phyloP scores from a whole-genome alignment of 2,888 invertebrate genomes.

The Saturnia pavonia region DNA sequence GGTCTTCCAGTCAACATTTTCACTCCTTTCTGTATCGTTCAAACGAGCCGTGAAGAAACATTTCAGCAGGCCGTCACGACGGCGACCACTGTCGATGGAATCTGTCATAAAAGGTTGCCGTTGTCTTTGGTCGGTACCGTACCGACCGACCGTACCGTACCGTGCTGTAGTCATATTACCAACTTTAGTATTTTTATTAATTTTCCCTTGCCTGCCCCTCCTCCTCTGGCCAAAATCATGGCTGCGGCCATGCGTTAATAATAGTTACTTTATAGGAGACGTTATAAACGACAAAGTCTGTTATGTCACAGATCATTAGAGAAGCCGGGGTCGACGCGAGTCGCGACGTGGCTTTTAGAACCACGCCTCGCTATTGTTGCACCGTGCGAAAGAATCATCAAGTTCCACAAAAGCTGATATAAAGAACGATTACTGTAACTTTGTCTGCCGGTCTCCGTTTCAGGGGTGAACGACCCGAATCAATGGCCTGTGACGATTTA shows the following conservation, averaged over 20 bases:
- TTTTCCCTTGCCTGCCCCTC: too few species aligned
- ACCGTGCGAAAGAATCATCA: slow-evolving; percentile 10
- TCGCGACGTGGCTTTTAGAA: slow-evolving; percentile 1
- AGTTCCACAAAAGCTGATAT: slow-evolving; percentile 25
- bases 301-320: slow-evolving; percentile 8
- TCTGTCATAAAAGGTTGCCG: too few species aligned
- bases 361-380: slow-evolving; percentile 10
- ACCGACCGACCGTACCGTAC: too few species aligned
- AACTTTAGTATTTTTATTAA: too few species aligned
- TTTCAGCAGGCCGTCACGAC: too few species aligned
- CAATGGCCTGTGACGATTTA: slow-evolving; percentile 48
- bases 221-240: too few species aligned
- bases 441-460: slow-evolving; percentile 48
- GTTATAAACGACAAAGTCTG: neutral
- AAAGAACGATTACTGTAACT: slow-evolving; percentile 44
- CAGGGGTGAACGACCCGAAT: slow-evolving; percentile 68
- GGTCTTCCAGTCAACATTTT: too few species aligned
- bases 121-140: too few species aligned
- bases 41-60: too few species aligned
- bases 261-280: neutral
- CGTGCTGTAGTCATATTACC: too few species aligned
- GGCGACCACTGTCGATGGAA: too few species aligned
- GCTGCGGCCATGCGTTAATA: neutral
- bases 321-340: slow-evolving; percentile 2
- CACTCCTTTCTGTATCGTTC: too few species aligned